Evolutionary conservation across 92 coral and sea anemone genomes (phyloP).

Genomic region (Hydrozoanthus gracilis): DNA sequence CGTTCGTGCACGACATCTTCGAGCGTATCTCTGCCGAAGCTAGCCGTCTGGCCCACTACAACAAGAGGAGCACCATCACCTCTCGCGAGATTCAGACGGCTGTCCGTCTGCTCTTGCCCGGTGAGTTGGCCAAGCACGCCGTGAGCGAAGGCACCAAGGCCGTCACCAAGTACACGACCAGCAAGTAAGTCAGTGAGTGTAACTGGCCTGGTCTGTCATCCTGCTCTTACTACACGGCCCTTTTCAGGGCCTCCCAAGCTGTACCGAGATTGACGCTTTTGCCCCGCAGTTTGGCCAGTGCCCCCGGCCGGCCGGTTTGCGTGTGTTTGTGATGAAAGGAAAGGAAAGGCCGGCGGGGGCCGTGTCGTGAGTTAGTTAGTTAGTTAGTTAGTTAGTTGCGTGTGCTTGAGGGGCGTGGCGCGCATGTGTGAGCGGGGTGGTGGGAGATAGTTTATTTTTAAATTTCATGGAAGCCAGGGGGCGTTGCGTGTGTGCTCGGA

Average conservation of each 20-base stretch:
- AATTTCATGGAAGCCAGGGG: neutral
- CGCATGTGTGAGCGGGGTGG: neutral
- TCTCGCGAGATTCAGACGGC: too few relatives aligned
- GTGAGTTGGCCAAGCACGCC: too few relatives aligned
- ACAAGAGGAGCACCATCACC: too few relatives aligned
- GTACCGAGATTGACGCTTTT: neutral
- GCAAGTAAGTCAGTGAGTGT: neutral
- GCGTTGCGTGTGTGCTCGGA: neutral
- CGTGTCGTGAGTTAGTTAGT: neutral
- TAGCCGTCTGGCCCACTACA: too few relatives aligned
- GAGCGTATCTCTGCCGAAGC: too few relatives aligned
- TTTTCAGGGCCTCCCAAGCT: too few relatives aligned
- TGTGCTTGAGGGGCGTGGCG: neutral
- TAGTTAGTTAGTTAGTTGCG: neutral
- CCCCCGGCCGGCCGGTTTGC: neutral
- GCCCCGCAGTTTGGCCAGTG: neutral
- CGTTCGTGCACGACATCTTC: too few relatives aligned
- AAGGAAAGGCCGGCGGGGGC: neutral
- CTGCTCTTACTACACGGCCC: neutral
- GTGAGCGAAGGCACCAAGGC: too few relatives aligned
- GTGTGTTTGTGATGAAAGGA: neutral
- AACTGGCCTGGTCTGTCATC: neutral
- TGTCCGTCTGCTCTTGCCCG: too few relatives aligned
- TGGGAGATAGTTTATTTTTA: neutral
- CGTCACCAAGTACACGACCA: neutral